Base-by-base conservation (phyloP, 1,140 invertebrate species). In the Pollicipes pollicipes region DNA sequence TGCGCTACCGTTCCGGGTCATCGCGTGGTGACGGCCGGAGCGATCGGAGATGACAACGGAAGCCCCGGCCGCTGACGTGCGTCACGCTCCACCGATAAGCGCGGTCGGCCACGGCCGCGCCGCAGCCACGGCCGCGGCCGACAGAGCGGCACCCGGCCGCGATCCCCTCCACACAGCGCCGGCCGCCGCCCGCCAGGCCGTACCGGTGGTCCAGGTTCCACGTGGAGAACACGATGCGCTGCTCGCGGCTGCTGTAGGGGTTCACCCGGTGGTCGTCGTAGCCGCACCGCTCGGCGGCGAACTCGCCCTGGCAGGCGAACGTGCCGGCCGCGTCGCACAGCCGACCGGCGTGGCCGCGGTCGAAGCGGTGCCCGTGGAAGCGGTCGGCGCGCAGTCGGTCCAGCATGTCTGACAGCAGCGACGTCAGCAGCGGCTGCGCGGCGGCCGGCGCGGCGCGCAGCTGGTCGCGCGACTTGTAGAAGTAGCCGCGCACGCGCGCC, bases 121-220 rank as follows among this genome's bases (percentile, higher is more conserved):
- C n/a, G n/a, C n/a, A n/a, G n/a, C n/a, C n/a, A n/a, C n/a, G n/a
- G n/a, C n/a, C n/a, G n/a, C n/a, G n/a, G n/a, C n/a, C n/a, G n/a
- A n/a, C n/a, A n/a, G n/a, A n/a, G n/a, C n/a, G n/a, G n/a, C n/a
- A n/a, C n/a, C n/a, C n/a, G n/a, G n/a, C n/a, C n/a, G n/a, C n/a
- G n/a, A n/a, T n/a, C n/a, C n/a, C n/a, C n/a, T n/a, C n/a, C n/a
- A n/a, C n/a, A n/a, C n/a, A n/a, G n/a, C n/a, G n/a, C n/a, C n/a
- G n/a, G n/a, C n/a, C n/a, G n/a, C n/a, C n/a, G n/a, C n/a, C 35
- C 68, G 68, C 31, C 66, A 30, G 1, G 21, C 76, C 79, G 77
- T 76, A 81, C 80, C 79, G 85, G 78, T 95, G 91, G 81, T 95
- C 91, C 30, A 95, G 83, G 82, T 95, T 93, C 91, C 91, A 94